These are phyloP conservation scores for Eidolon helvum DNA, from an alignment of 2,113 vertebrate genomes.

Conservation along the genomic window DNA sequence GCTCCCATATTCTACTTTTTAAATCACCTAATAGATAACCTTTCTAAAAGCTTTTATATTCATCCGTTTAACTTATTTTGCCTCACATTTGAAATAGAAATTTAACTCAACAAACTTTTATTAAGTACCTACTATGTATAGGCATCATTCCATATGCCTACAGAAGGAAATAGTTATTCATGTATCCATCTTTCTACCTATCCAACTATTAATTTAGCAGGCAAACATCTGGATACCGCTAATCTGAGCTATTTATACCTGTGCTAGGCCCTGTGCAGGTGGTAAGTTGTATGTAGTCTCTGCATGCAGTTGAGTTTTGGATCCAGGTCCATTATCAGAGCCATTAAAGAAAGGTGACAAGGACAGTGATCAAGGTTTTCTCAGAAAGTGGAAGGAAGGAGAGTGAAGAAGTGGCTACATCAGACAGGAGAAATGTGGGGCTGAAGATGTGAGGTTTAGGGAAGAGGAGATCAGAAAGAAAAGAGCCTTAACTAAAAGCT, in stretches of 20 bases:
- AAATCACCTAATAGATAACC: background rate
- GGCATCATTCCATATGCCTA: background rate
- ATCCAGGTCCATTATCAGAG: background rate
- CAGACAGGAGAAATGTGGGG: background rate
- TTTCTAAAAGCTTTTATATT: background rate
- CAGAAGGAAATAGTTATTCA: background rate
- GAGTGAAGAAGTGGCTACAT: background rate
- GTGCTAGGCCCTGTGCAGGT: background rate
- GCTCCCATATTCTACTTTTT: background rate
- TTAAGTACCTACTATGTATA: background rate
- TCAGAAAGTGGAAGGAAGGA: background rate
- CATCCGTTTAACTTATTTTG: background rate
- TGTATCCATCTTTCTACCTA: background rate
- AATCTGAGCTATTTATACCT: background rate
- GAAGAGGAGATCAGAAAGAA: background rate
- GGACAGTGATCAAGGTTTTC: background rate
- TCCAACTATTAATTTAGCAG: background rate
- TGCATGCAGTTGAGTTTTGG: background rate
- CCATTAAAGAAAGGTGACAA: background rate
- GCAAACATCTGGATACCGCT: background rate
- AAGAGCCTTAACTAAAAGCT: constrained; percentile 43
- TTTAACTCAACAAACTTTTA: background rate
- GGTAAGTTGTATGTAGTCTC: background rate
- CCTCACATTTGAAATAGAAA: background rate
- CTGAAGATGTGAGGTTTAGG: background rate